Conservation (phyloP, 2,797 vertebrate species). For the Alcedo atthis region DNA sequence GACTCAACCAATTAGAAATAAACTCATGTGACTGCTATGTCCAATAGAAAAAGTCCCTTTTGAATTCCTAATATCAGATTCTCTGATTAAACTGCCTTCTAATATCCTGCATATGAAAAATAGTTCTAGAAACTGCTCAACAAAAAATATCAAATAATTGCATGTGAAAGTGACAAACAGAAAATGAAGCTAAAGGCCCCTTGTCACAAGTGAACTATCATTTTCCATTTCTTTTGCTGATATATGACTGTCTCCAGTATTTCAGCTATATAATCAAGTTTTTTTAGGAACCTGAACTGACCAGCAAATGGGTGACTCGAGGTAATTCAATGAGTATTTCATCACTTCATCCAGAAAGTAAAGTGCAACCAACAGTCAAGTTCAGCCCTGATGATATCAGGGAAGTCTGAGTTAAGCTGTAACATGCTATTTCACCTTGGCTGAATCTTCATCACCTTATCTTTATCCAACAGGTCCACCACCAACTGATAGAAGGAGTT, state of each 20-base stretch:
- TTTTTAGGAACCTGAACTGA: slow-evolving; percentile 57
- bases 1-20: slow-evolving; percentile 5
- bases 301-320: slow-evolving; percentile 59
- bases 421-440: slow-evolving; percentile 49
- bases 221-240: background rate
- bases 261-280: slow-evolving; percentile 21
- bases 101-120: slow-evolving; percentile 36
- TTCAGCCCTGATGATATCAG: slow-evolving; percentile 64
- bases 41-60: background rate
- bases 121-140: slow-evolving; percentile 39
- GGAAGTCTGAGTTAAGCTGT: slow-evolving; percentile 59
- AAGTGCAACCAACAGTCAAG: slow-evolving; percentile 50
- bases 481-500: slow-evolving; percentile 35
- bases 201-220: slow-evolving; percentile 17
- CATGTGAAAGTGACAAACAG: background rate
- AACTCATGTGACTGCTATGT: background rate
- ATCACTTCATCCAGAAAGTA: slow-evolving; percentile 37
- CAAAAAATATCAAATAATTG: background rate
- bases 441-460: slow-evolving; percentile 60
- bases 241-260: background rate
- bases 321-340: slow-evolving; percentile 61
- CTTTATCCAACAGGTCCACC: slow-evolving; percentile 48
- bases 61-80: slow-evolving; percentile 13
- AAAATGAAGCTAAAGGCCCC: background rate
- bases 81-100: slow-evolving; percentile 16